A percentile compares a stretch with the other conserved stretches of the same genome.
Evolutionary conservation across 2,888 invertebrate species (phyloP).

Genomic region (Xylota segnis): DNA sequence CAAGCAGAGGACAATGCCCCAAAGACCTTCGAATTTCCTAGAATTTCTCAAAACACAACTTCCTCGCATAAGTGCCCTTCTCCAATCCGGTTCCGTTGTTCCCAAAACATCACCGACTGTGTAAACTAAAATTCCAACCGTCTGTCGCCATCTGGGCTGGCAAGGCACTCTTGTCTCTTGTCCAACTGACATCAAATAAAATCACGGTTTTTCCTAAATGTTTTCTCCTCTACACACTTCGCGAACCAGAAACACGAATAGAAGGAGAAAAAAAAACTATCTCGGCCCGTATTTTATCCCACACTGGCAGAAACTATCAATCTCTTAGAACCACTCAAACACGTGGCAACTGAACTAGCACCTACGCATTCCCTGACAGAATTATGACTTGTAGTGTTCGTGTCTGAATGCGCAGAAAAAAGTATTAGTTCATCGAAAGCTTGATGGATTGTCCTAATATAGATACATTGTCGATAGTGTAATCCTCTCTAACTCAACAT

Average conservation of each 20-base stretch:
- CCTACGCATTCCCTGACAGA: conserved; percentile 28
- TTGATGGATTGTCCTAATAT: conserved; percentile 17
- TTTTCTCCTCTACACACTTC: background rate
- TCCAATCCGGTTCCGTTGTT: background rate
- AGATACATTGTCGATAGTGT: background rate
- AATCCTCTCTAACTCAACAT: background rate
- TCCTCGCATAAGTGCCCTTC: background rate
- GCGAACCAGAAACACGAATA: background rate
- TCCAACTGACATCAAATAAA: background rate
- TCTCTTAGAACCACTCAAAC: conserved; percentile 39
- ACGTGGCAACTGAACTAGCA: conserved; percentile 20
- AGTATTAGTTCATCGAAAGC: conserved; percentile 22
- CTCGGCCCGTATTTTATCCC: conserved; percentile 2
- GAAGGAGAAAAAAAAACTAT: background rate
- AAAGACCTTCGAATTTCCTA: background rate
- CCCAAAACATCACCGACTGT: background rate
- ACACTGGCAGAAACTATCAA: conserved; percentile 25
- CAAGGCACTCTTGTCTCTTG: background rate
- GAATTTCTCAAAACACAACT: background rate
- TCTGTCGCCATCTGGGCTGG: conserved; percentile 18
- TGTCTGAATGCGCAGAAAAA: background rate
- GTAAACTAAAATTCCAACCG: background rate
- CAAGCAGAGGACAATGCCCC: background rate
- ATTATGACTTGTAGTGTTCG: conserved; percentile 21
- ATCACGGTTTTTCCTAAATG: background rate